phyloP scores from a whole-genome alignment of 2,888 invertebrate species.

The Drosophila lacicola region DNA sequence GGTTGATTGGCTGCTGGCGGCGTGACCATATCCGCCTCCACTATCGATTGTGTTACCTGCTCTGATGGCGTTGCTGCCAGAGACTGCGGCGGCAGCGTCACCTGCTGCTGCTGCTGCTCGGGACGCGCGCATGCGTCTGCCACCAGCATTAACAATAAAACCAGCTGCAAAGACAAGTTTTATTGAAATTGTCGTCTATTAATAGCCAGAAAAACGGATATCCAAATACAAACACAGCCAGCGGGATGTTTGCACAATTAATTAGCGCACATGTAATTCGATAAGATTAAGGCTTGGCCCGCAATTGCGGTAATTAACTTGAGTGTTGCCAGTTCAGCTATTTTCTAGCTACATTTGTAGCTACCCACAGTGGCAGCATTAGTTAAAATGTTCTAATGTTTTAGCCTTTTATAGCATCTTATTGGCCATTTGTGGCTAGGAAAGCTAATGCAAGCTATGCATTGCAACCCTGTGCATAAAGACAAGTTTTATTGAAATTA shows the following conservation, averaged over 20 bases:
- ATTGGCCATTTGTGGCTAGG: no score
- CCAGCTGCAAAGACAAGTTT: slow-evolving; percentile 26
- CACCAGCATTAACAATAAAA: slow-evolving; percentile 39
- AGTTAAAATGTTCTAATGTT: no score
- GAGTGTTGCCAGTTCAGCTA: slow-evolving; percentile 2
- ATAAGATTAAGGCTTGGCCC: slow-evolving; percentile 32
- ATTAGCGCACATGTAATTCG: slow-evolving; percentile 45
- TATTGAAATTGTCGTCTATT: not conserved
- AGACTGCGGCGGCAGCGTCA: slow-evolving; percentile 1
- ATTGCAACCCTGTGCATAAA: slow-evolving; percentile 1
- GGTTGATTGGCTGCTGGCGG: slow-evolving; percentile 9
- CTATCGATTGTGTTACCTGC: slow-evolving; percentile 19
- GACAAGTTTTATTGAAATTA: not conserved
- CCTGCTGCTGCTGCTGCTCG: slow-evolving; percentile 26
- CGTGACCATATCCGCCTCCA: slow-evolving; percentile 5
- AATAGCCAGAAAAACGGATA: slow-evolving; percentile 12
- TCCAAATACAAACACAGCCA: slow-evolving; percentile 5
- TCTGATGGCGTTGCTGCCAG: slow-evolving; percentile 13
- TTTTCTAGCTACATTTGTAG: no score
- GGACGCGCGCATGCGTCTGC: slow-evolving; percentile 40
- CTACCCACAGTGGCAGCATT: no score
- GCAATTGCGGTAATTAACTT: slow-evolving; percentile 21
- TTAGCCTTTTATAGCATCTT: no score
- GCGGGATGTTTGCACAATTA: slow-evolving; percentile 52
- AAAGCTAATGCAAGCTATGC: no score